Base-by-base conservation (phyloP, 2,113 vertebrate genomes). In the Pomatorhinus ruficollis region DNA sequence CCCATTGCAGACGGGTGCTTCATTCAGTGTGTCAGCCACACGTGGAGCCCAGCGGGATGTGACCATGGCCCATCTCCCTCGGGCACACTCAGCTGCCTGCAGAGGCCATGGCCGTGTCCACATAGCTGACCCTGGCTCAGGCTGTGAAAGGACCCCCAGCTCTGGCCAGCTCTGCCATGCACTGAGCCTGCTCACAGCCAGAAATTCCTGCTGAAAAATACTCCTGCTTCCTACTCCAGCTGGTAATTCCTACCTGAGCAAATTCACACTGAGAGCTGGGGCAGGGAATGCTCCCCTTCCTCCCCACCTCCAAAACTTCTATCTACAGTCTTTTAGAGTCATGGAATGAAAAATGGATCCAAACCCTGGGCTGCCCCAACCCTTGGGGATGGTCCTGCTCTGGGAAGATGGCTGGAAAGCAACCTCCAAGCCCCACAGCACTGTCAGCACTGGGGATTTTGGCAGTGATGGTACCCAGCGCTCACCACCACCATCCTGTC, bases 361-460 rank as follows among this genome's bases (percentile, higher is more conserved):
- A 59, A 16, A 53, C 19, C 37, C 49, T 13, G n/a, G 23, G 44
- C n/a, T 61, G 28, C 4, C 18, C 7, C 1, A 2, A 2, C 7
- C 31, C 8, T 23, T 31, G 28, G 28, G 20, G 39, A 23, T 10
- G 8, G 10, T 25, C 10, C 56, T 49, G 24, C 31, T 49, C 39
- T 21, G 54, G 16, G 5, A 7, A 50, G 24, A 45, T 5, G 25
- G 10, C 28, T 56, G 30, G 5, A 75, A 5, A 64, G 30, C 12
- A 52, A 16, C 16, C 19, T 10, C 37, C 0, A 4, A 61, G 25
- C 6, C 3, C 5, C 7, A 10, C 0, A 1, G 3, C 1, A 1
- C 28, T 0, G 0, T n/a, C 40, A 54, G 27, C 35, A 24, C 12
- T 2, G 19, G 22, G 15, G 40, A 49, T 45, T 65, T 24, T 40